Evolutionary conservation across 2,113 vertebrate genomes (phyloP), one percentile per base, ranked within the genome.

Genomic region (Romanogobio albipinnatus): DNA sequence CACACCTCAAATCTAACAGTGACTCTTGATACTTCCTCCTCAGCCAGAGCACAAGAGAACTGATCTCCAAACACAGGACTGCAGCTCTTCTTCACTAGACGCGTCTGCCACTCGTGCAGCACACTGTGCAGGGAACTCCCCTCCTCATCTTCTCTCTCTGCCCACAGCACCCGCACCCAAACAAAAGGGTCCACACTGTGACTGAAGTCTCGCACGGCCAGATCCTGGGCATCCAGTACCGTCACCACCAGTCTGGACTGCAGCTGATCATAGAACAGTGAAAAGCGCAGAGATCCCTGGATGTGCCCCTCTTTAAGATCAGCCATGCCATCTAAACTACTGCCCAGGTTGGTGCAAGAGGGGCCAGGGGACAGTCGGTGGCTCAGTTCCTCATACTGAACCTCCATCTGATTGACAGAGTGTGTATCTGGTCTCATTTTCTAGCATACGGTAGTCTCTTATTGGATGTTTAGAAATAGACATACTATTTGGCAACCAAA

Each of bases 1-100:
- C 53, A 76, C 36, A 95, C 93, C 91, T 95, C 93, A 86, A 95
- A 91, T 82, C 92, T 94, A 36, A 95, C 88, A n/a, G 68, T 92
- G 74, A 91, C 87, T 59, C 82, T 91, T 19, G 87, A 76, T 68
- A 92, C 66, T 36, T 90, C 62, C 0, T 90, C 51, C 53, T 94
- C 88, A 22, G 88, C 81, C 70, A 95, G 90, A 17, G 86, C 71
- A 47, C 90, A 95, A 88, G 88, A 92, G 85, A 94, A 95, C 87
- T 92, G 88, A 33, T 96, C 93, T 78, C 91, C 93, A 87, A 93
- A 96, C 49, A 84, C 73, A 64, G 93, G 90, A 71, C 89, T 92
- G 39, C 86, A 92, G 85, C 89, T 90, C 87, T 91, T 90, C 85
- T 91, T 95, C 75, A 94, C 92, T 22, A 92, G 74, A 9, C 43